Evolutionary conservation across 2,888 invertebrate species (phyloP).

Genomic region (Pimpla rufipes): DNA sequence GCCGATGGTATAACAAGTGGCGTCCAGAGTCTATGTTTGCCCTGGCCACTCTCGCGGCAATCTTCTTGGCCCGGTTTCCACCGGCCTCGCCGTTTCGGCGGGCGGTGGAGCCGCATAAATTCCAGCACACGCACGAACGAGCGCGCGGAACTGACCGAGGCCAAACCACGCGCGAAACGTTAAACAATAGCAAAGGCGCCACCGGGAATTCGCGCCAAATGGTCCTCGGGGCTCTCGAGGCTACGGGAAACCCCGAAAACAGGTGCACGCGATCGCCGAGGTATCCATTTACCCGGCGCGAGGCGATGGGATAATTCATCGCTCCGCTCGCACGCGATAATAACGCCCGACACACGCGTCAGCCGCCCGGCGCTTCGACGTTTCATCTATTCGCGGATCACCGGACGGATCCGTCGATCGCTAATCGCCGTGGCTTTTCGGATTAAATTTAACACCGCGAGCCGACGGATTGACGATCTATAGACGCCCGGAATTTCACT

Average conservation of each 20-base stretch:
- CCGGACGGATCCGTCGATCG: too few relatives aligned
- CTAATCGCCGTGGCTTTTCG: too few relatives aligned
- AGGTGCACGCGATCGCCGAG: slow-evolving; percentile 50
- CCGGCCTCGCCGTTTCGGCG: slow-evolving; percentile 2
- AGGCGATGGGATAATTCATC: slow-evolving; percentile 24
- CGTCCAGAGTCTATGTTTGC: slow-evolving; percentile 3
- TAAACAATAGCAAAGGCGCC: slow-evolving; percentile 60
- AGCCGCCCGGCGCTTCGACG: not conserved
- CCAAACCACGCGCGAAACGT: slow-evolving; percentile 35
- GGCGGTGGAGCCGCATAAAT: slow-evolving; percentile 36
- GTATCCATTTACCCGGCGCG: slow-evolving; percentile 27
- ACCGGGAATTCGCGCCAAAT: slow-evolving; percentile 40
- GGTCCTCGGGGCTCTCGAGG: slow-evolving; percentile 7
- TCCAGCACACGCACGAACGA: slow-evolving; percentile 53
- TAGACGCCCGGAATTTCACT: too few relatives aligned
- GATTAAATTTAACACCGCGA: too few relatives aligned
- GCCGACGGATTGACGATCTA: too few relatives aligned
- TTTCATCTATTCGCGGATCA: too few relatives aligned
- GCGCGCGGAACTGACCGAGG: slow-evolving; percentile 57
- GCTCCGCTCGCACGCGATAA: slow-evolving; percentile 12
- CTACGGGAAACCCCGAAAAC: slow-evolving; percentile 27
- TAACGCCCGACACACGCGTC: slow-evolving; percentile 12
- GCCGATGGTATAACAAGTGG: slow-evolving; percentile 7
- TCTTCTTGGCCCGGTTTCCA: slow-evolving; percentile 46
- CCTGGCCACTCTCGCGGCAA: not conserved